Evolutionary conservation across 2,888 invertebrate genomes (phyloP), one percentile per base, ranked within the genome.

Genomic region (Epistrophe grossulariae): DNA sequence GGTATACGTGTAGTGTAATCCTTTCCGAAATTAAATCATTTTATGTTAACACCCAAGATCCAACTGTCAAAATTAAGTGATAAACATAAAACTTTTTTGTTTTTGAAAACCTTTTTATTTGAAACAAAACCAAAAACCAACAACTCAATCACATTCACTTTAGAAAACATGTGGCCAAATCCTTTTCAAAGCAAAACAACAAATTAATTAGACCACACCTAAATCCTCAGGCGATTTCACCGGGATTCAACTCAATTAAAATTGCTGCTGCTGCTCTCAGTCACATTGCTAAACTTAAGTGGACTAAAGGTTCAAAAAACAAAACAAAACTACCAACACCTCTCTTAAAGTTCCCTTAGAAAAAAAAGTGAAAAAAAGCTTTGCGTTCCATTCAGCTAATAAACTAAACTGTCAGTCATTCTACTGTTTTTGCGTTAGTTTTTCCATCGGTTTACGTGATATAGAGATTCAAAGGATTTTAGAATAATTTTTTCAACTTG

Each of bases 171-270:
- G 55, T 13, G 55, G 55, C 40, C 15, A 70, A 70, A 55, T 55
- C 52, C 52, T n/a, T 40, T 55, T 40, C 24, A 55, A 70, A 70
- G 55, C n/a, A 15, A 52, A 70, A 70, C 52, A 52, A 40, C 38
- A 70, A 52, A 55, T 43, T 70, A 70, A 70, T 70, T 70, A 43
- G 28, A 55, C 70, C 55, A 40, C 70, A 70, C 70, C 70, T 52
- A n/a, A 43, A 38, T 40, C 55, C 52, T 40, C 52, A 35, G 40
- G 55, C 55, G 13, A 40, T 43, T 48, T 40, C 40, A 50, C 24
- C 13, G 28, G 70, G 52, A 55, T 55, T 70, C 6, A n/a, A 40
- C 6, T 38, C 55, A 55, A 70, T 70, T 70, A 55, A 40, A 70
- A 70, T 55, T 55, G 11, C 11, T 55, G 11, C 24, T 70, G 11